Evolutionary conservation across 2,113 vertebrate species (phyloP), one percentile per base, ranked within the genome.

Genomic region (Ophthalmolycus amberensis): DNA sequence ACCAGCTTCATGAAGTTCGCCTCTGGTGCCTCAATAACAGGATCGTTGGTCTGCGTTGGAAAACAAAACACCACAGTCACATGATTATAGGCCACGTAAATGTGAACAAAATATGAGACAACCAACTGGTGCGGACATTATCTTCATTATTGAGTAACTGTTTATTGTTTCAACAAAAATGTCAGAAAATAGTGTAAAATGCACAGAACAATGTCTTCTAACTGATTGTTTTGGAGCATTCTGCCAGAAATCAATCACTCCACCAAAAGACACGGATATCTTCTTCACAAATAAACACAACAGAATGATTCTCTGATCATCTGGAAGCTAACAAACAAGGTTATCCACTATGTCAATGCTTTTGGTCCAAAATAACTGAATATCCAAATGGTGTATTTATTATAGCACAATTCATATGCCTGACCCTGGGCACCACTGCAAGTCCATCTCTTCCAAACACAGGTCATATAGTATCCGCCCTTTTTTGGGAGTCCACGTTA

Each of bases 1-100:
- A 95, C 94, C 60, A 95, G 80, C 80, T 94, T 94, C 88, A 95
- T 92, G 15, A 95, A 94, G 74, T 95, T 94, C 0, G 91, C 91
- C 84, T 95, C 94, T n/a, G 94, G 93, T 68, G 90, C 92, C 62
- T 95, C 94, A 77, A 93, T 93, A 4, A 93, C 91, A 44, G 92
- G 86, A 83, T 95, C 94, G 65, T 85, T 94, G 54, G 91, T 89
- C 94, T 95, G 71, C 9, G 71, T 56, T 16, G 18, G 27, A 80
- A 70, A 68, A 85, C 8, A 80, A 59, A 34, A 75, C n/a, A 59
- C 5, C 29, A 60, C n/a, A 72, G 5, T 29, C 12, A 78, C 22
- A 40, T 27, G 6, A 27, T 3, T 29, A 27, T 2, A 37, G 8
- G 11, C 12, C 4, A 46, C 40, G 3, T 20, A 7, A 11, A 75